Evolutionary conservation across 1,140 invertebrate species (phyloP), one percentile per base, ranked within the genome.

Genomic region (Batillaria attramentaria): DNA sequence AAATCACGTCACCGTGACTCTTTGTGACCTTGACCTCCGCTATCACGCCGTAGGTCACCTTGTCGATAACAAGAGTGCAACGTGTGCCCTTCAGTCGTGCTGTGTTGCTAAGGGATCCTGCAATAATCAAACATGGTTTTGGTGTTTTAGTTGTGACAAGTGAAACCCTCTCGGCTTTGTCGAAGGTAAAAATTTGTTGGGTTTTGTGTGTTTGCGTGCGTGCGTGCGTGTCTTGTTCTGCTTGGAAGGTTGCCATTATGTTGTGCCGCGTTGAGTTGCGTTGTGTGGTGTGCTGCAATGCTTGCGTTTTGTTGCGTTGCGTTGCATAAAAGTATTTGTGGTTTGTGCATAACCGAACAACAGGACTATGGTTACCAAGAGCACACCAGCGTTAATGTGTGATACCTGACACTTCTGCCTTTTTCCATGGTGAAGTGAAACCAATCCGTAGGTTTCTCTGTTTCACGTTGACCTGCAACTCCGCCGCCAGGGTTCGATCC

Each of bases 341-440:
- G n/a, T n/a, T n/a, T n/a, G n/a, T n/a, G n/a, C n/a, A n/a, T n/a
- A n/a, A n/a, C n/a, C n/a, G n/a, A n/a, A n/a, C n/a, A n/a, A n/a
- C n/a, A n/a, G n/a, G n/a, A n/a, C n/a, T n/a, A n/a, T n/a, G n/a
- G n/a, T n/a, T n/a, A n/a, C n/a, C n/a, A n/a, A n/a, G n/a, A n/a
- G n/a, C n/a, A n/a, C n/a, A n/a, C n/a, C n/a, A n/a, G n/a, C n/a
- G n/a, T n/a, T n/a, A n/a, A n/a, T n/a, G n/a, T n/a, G n/a, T n/a
- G n/a, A n/a, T 46, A 87, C 90, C 90, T 74, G 86, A 86, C 24
- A 89, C 81, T 28, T 81, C 83, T 20, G 90, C 74, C 78, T 89
- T 90, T 74, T 90, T 91, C 82, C 89, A 85, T 13, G 92, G 92
- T 18, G 89, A 20, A 24, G 83, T 68, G 39, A 92, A 54, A 18